Evolutionary conservation across 1,140 invertebrate genomes (phyloP), one percentile per base, ranked within the genome.

Genomic region (Tenebrio molitor): DNA sequence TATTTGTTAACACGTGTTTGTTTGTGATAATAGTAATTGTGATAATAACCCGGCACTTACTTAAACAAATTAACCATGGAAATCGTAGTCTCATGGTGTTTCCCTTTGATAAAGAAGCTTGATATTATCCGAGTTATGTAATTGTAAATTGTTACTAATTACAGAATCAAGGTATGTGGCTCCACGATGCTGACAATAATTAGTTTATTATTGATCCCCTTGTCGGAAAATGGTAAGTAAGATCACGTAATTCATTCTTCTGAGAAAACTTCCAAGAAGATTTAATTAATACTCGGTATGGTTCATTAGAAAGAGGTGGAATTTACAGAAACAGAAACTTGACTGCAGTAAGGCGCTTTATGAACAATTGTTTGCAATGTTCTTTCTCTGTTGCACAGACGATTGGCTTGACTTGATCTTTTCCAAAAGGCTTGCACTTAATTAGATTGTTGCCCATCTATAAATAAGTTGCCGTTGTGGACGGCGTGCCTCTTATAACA

Each of bases 1-100:
- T 58, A 29, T 14, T 58, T 58, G 29, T 58, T 58, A 58, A 58
- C 50, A 58, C 50, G 50, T 58, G 50, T 29, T 50, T 17, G 16
- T 21, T 29, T 15, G 5, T 58, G 21, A 58, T 58, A 58, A 58
- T 58, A 58, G 50, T 29, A 58, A 58, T 58, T 29, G 50, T 29
- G 50, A 58, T 58, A 58, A 58, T 58, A 58, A 15, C 19, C 16
- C 25, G 23, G 50, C 15, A 58, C 23, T 58, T 58, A 58, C 50
- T 15, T 29, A 58, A 29, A 58, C 23, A 58, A 58, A 15, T 58
- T 58, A 58, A 58, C 12, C 50, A 58, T 58, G 50, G 15, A 58
- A 58, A 29, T 58, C 23, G 29, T 15, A 50, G 10, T 25, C 50
- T 58, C 15, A 23, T 16, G 12, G 14, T 17, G 4, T 58, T 25